Evolutionary conservation across 2,113 vertebrate genomes (phyloP).

Genomic region (Anthoscopus minutus): DNA sequence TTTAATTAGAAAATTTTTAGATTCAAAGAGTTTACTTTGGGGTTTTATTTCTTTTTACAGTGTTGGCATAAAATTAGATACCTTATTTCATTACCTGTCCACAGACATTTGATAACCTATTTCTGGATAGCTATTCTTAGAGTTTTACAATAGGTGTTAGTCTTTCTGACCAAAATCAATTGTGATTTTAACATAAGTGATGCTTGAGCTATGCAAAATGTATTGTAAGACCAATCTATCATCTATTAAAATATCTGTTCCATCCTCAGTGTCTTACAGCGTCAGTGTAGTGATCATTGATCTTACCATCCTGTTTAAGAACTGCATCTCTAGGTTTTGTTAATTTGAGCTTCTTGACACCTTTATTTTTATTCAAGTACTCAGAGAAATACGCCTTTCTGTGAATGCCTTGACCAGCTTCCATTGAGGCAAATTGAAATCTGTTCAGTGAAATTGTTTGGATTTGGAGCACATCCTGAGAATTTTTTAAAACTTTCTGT

Average conservation of each 20-base stretch:
- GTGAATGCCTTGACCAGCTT: not conserved
- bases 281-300: not conserved
- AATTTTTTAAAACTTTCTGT: not conserved
- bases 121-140: not conserved
- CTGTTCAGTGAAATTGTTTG: not conserved
- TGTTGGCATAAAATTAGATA: not conserved
- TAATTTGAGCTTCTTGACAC: not conserved
- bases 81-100: not conserved
- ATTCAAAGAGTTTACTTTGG: not conserved
- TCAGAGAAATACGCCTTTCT: not conserved
- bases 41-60: not conserved
- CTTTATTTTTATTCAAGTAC: not conserved
- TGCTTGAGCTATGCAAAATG: not conserved
- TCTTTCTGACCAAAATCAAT: not conserved
- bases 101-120: not conserved
- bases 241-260: not conserved
- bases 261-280: not conserved
- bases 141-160: not conserved
- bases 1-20: not conserved
- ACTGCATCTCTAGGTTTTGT: not conserved
- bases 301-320: not conserved
- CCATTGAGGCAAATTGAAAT: not conserved
- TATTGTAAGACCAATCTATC: not conserved
- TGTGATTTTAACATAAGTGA: not conserved
- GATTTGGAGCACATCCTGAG: not conserved